Conservation (phyloP, 2,888 invertebrate species). For the Ernsta delagoae region DNA sequence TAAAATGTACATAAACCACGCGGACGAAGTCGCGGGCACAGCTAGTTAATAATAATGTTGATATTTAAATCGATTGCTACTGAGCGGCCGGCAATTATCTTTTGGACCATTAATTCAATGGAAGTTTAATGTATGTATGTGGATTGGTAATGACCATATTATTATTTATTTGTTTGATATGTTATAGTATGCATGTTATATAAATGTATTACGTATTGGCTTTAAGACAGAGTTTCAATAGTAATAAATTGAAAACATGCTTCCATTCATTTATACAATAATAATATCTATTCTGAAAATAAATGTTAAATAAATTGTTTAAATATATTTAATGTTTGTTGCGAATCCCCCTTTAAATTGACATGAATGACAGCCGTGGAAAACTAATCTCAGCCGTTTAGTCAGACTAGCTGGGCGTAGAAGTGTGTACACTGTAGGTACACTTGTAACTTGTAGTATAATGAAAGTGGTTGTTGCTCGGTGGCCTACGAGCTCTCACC, state of each 20-base stretch:
- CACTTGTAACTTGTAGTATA: background rate
- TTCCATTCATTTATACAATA: no score
- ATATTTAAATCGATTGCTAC: conserved; percentile 42
- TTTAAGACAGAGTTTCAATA: no score
- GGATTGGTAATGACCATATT: background rate
- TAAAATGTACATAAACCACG: no score
- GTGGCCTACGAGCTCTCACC: conserved; percentile 32
- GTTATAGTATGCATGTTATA: no score
- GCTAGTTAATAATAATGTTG: conserved; percentile 43
- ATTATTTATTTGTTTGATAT: no score
- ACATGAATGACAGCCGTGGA: background rate
- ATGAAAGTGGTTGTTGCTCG: background rate
- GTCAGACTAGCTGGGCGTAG: background rate
- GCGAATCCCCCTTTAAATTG: no score
- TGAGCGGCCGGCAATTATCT: conserved; percentile 13
- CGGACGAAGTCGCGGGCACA: no score
- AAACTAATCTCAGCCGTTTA: conserved; percentile 8
- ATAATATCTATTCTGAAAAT: no score
- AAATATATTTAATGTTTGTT: no score
- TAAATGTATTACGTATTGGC: no score
- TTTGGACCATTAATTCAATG: conserved; percentile 3
- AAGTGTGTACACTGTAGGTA: background rate
- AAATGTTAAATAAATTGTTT: no score
- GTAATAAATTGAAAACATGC: no score
- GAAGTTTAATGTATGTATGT: background rate